Conservation (phyloP, 2,113 vertebrate species). For the Dinomys branickii region DNA sequence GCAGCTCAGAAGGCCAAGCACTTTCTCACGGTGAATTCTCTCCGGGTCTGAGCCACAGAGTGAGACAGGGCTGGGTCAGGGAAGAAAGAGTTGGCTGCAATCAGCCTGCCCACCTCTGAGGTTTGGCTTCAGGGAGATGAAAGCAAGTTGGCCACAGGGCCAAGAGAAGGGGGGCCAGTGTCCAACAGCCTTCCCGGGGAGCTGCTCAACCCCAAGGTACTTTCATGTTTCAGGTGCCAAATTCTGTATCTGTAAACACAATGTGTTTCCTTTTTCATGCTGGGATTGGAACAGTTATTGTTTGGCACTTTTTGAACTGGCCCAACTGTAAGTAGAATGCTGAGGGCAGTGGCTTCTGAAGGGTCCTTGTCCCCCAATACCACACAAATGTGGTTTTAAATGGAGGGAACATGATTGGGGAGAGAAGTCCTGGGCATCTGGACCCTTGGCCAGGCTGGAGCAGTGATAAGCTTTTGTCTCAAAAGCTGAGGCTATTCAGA, state of each 20-base stretch:
- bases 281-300: constrained; percentile 59
- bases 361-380: background rate
- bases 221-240: constrained; percentile 65
- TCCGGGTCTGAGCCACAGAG: background rate
- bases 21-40: constrained; percentile 60
- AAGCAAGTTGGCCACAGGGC: constrained; percentile 54
- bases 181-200: constrained; percentile 60
- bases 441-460: background rate
- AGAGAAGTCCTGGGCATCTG: background rate
- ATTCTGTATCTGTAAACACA: constrained; percentile 79
- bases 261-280: constrained; percentile 81
- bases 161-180: background rate
- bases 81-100: constrained; percentile 69
- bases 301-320: constrained; percentile 47
- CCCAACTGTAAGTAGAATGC: background rate
- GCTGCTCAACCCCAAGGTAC: constrained; percentile 68
- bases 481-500: background rate
- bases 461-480: background rate
- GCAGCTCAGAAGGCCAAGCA: constrained; percentile 25
- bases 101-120: constrained; percentile 71
- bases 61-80: constrained; percentile 65
- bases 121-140: constrained; percentile 63
- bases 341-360: background rate
- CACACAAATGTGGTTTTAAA: background rate
- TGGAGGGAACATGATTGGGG: background rate